Evolutionary conservation across 2,797 vertebrate genomes (phyloP), one percentile per base, ranked within the genome.

Genomic region (Acanthurus lineatus): DNA sequence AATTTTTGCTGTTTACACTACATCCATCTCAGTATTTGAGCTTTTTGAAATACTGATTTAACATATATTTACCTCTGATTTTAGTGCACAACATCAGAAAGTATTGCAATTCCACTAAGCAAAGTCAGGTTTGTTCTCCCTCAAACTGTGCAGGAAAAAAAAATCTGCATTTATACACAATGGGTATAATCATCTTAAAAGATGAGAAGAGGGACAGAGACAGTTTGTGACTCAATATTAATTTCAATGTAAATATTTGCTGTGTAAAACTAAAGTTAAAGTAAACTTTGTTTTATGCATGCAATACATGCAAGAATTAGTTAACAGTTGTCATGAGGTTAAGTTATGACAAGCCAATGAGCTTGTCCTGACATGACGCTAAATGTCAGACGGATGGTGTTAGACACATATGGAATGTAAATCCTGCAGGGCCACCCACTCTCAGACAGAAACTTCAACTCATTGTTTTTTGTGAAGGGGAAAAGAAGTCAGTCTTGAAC

Each of bases 361-460:
- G 20, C 82, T 2, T 85, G 81, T 77, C n/a, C 35, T 56, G 47
- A 45, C 83, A 68, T 54, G 83, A 69, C 0, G 3, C 11, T 45
- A 6, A 22, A 54, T 35, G 40, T 81, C 72, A 82, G 25, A 68
- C 28, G 2, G 6, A 62, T 0, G 1, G 10, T 12, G 11, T 60
- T 65, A 60, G 16, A 70, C 17, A 73, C 28, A 49, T 3, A 1
- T 68, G 62, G 53, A 87, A 79, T 85, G 57, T 65, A n/a, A 81
- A 58, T 3, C 51, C 53, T 75, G 12, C 25, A 63, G 35, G 45
- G 20, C n/a, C 22, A 57, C n/a, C 16, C 6, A 52, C 28, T 19
- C 0, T 8, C 40, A 59, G 12, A 77, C 1, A 62, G 1, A 48
- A 49, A 77, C 19, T 48, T 17, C 10, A 2, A 42, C 28, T 72